phyloP scores from a whole-genome alignment of 2,888 invertebrate genomes.

The Polydesmus complanatus region DNA sequence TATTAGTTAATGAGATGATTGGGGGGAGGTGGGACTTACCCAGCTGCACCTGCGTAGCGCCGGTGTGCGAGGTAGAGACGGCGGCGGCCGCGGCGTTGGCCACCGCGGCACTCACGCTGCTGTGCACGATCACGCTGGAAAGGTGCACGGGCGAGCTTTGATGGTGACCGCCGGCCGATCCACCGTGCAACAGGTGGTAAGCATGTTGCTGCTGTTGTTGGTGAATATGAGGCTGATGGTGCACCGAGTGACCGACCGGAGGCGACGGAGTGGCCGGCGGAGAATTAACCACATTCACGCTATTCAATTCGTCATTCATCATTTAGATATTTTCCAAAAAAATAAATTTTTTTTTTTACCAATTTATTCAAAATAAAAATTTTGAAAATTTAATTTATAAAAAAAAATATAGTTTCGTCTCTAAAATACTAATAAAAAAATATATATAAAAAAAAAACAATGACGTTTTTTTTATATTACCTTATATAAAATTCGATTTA shows the following conservation, averaged over 20 bases:
- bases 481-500: no score
- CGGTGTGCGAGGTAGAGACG: not conserved
- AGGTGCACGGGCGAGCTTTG: not conserved
- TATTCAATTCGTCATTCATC: not conserved
- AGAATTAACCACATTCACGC: not conserved
- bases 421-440: no score
- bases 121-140: not conserved
- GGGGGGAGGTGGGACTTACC: not conserved
- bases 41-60: not conserved
- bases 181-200: not conserved
- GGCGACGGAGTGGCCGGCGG: not conserved
- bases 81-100: not conserved
- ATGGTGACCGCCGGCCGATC: not conserved
- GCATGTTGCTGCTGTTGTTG: no score
- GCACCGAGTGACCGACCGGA: not conserved
- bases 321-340: not conserved
- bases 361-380: no score
- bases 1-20: no score
- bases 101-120: not conserved
- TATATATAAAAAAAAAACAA: no score
- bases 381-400: no score
- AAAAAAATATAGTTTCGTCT: no score
- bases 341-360: no score
- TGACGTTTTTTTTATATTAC: no score
- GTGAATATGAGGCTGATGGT: not conserved